Conservation (phyloP, 2,797 vertebrate species). For the Yasuhikotakia modesta region DNA sequence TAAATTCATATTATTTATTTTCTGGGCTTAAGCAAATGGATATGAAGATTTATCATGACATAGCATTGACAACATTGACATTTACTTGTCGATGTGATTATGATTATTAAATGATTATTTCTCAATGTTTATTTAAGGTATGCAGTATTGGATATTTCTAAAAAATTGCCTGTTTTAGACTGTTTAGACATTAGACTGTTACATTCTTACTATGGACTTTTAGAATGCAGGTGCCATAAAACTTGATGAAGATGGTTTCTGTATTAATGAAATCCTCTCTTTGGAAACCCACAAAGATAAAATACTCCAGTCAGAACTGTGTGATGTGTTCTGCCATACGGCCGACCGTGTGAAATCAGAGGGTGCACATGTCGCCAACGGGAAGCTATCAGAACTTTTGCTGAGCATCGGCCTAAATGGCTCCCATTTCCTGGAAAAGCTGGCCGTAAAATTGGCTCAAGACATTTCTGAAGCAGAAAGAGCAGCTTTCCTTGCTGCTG, state of each 20-base stretch:
- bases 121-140: no score
- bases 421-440: slow-evolving; percentile 52
- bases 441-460: slow-evolving; percentile 62
- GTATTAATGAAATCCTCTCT: slow-evolving; percentile 67
- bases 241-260: slow-evolving; percentile 70
- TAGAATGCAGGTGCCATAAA: slow-evolving; percentile 62
- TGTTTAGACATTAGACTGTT: no score
- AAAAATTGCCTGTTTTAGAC: slow-evolving; percentile 47
- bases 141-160: slow-evolving; percentile 60
- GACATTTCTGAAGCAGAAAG: slow-evolving; percentile 59
- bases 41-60: neutral
- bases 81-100: neutral
- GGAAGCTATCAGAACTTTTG: slow-evolving; percentile 62
- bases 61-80: no score
- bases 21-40: neutral
- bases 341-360: slow-evolving; percentile 48
- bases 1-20: neutral
- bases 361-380: slow-evolving; percentile 56
- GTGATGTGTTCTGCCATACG: slow-evolving; percentile 63
- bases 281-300: slow-evolving; percentile 58
- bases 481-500: slow-evolving; percentile 54
- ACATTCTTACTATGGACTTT: slow-evolving; percentile 62
- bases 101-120: slow-evolving; percentile 19
- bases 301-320: slow-evolving; percentile 50
- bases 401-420: slow-evolving; percentile 14